phyloP scores from a whole-genome alignment of 1,140 invertebrate genomes.

The Sarcophaga bullata region DNA sequence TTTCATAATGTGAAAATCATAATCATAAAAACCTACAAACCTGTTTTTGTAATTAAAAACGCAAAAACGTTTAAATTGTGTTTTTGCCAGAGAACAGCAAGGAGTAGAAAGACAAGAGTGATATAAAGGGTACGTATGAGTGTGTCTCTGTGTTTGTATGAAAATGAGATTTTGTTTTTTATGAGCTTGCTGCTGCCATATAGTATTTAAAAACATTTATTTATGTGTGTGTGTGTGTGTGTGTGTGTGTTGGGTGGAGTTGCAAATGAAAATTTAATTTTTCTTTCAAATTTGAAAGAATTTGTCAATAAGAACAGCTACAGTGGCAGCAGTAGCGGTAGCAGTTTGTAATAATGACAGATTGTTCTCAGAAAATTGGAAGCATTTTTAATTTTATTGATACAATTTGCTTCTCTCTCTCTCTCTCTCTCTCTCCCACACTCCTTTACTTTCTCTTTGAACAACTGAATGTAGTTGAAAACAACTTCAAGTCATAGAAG shows the following conservation, averaged over 20 bases:
- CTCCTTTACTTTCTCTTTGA: no score
- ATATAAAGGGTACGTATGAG: background rate
- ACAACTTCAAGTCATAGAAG: no score
- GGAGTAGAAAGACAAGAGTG: background rate
- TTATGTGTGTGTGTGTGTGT: background rate
- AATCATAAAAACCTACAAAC: slow-evolving; percentile 22
- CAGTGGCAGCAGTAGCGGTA: background rate
- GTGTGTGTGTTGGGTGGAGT: background rate
- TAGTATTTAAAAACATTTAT: background rate
- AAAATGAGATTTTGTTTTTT: background rate
- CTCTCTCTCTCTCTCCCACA: no score
- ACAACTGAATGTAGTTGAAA: no score
- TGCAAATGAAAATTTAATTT: background rate
- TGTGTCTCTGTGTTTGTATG: background rate
- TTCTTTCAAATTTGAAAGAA: background rate
- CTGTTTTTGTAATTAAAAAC: slow-evolving; percentile 17
- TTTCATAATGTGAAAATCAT: slow-evolving; percentile 24
- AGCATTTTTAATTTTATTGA: no score
- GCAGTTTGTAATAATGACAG: background rate
- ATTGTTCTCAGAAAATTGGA: background rate
- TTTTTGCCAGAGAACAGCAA: no score
- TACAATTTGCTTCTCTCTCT: no score
- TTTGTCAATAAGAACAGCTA: background rate
- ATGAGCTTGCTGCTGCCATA: no score
- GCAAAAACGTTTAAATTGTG: no score